These are phyloP conservation scores for Lophius americanus DNA, from an alignment of 2,797 vertebrate species.

Conservation along the genomic window DNA sequence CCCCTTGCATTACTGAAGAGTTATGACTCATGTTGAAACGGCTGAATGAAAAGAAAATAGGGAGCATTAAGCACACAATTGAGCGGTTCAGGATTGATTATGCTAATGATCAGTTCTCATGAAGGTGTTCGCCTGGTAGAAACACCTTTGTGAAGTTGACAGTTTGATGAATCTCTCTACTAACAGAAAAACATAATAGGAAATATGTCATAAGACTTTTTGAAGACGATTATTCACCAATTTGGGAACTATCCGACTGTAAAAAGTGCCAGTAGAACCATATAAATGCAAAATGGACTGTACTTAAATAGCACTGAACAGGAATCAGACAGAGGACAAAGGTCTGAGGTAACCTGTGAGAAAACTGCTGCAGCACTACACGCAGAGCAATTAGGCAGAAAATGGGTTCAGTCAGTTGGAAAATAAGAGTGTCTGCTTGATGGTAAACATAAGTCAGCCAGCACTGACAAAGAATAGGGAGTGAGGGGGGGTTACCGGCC, in stretches of 20 bases:
- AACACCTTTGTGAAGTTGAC: neutral
- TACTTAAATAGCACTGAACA: constrained; percentile 49
- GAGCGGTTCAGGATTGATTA: neutral
- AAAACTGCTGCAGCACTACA: constrained; percentile 73
- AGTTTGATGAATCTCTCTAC: neutral
- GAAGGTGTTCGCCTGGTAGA: neutral
- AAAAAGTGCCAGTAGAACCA: too few species aligned
- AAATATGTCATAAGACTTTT: neutral
- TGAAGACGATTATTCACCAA: neutral
- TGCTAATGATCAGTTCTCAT: neutral
- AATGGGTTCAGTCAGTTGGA: constrained; percentile 80
- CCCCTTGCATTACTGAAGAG: neutral
- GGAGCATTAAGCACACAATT: neutral
- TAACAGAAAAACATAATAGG: too few species aligned
- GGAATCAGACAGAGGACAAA: constrained; percentile 55
- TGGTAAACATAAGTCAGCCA: constrained; percentile 63
- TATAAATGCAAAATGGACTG: too few species aligned
- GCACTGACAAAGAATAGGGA: neutral
- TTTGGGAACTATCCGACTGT: neutral
- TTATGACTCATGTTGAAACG: neutral
- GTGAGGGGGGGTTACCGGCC: constrained; percentile 85
- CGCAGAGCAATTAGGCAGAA: constrained; percentile 81
- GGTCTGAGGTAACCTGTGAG: constrained; percentile 55
- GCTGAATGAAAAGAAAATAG: too few species aligned
- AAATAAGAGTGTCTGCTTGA: constrained; percentile 76